Conservation (phyloP, 2,113 vertebrate genomes). For the Amphiprion ocellaris region DNA sequence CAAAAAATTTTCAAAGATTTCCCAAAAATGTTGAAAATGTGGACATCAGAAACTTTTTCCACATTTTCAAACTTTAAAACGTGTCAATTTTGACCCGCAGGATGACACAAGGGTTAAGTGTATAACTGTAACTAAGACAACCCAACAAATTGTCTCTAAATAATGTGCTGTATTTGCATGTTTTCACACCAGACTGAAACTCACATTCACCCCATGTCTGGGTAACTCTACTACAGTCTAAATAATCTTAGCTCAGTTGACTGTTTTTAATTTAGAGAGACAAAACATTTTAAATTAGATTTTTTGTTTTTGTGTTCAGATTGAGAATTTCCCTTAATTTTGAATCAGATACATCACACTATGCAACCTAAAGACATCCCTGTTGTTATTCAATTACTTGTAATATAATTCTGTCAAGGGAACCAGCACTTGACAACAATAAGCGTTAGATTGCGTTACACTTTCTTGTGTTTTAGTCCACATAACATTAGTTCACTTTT, state of each 20-base stretch:
- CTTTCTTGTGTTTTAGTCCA: conserved; percentile 79
- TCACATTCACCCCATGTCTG: no score
- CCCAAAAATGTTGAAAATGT: no score
- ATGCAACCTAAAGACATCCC: conserved; percentile 36
- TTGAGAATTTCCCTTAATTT: conserved; percentile 32
- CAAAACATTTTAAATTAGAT: conserved; percentile 18
- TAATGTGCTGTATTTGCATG: neutral
- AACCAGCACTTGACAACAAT: conserved; percentile 74
- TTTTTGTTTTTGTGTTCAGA: neutral
- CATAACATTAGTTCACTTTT: conserved; percentile 79
- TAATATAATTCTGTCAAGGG: conserved; percentile 73
- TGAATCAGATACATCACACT: conserved; percentile 15
- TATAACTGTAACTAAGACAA: no score
- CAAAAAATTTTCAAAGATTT: no score
- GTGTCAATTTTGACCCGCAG: no score
- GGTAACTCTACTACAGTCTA: neutral
- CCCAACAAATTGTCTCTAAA: no score
- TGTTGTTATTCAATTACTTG: conserved; percentile 67
- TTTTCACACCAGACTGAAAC: neutral
- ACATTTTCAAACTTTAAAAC: no score
- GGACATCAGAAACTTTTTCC: no score
- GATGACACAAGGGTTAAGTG: no score
- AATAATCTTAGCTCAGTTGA: neutral
- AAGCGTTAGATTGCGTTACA: conserved; percentile 76
- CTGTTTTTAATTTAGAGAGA: neutral